Evolutionary conservation across 2,888 invertebrate genomes (phyloP).

Genomic region (Noctua janthina): DNA sequence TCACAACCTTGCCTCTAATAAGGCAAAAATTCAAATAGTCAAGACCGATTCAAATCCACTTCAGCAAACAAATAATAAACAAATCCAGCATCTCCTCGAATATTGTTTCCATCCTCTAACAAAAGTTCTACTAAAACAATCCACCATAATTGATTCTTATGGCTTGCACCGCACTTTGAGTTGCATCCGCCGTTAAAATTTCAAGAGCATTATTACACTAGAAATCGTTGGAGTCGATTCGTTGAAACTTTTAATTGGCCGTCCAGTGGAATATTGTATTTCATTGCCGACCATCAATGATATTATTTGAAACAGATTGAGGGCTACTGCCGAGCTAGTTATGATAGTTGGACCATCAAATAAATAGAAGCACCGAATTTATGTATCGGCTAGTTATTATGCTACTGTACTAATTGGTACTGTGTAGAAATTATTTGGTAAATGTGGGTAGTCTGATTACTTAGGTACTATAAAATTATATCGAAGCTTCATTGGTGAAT

Average conservation of each 20-base stretch:
- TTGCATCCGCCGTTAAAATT: conserved; percentile 82
- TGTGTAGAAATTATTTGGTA: conserved; percentile 19
- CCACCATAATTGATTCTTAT: conserved; percentile 54
- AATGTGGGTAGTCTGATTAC: conserved; percentile 5
- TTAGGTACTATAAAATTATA: conserved; percentile 13
- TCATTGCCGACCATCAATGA: conserved; percentile 78
- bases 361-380: conserved; percentile 36
- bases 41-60: not conserved
- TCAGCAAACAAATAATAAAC: conserved; percentile 7
- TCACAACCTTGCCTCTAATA: not conserved
- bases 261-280: conserved; percentile 80
- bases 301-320: conserved; percentile 74
- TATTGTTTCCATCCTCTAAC: conserved; percentile 1
- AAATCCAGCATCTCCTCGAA: not conserved
- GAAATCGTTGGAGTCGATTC: conserved; percentile 77
- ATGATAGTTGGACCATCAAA: conserved; percentile 44
- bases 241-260: conserved; percentile 88
- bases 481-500: not conserved
- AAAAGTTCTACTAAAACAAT: conserved; percentile 29
- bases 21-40: not conserved
- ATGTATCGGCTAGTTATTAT: conserved; percentile 10
- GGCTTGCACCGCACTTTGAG: conserved; percentile 65
- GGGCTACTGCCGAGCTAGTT: conserved; percentile 58
- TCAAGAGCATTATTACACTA: conserved; percentile 81
- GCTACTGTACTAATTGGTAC: conserved; percentile 8